Base-by-base conservation (phyloP, 2,888 invertebrate species). In the Trissoscelio sp. region DNA sequence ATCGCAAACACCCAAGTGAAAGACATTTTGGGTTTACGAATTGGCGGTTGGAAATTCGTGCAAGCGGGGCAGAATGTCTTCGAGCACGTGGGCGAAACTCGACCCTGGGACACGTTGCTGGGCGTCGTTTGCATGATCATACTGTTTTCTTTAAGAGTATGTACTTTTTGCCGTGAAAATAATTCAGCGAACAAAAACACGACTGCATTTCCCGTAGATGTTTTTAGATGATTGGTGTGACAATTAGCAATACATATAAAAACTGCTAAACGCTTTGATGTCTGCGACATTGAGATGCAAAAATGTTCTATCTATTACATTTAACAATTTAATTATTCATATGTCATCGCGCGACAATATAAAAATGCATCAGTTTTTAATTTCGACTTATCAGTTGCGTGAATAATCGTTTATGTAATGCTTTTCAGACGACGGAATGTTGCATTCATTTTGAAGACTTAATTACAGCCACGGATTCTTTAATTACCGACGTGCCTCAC, bases 1-100 rank as follows among this genome's bases (percentile, higher is more conserved):
- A 96, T 96, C 82, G 96, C 96, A 34, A 95, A 96, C 69, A 95
- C 96, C 18, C 96, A 96, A 92, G 93, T 96, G 81, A 96, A 96
- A 91, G 95, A 95, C 87, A 93, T 96, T 84, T 92, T 96, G 9
- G 96, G 96, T 0, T 92, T 96, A 24, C 93, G 92, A 84, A 94
- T 95, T 86, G 92, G 94, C 0, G 95, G 95, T 0, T 94, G 95
- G 55, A 95, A 95, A 88, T 96, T 96, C 89, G 87, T 96, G 12
- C 91, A 95, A 87, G 95, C 95, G 58, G 95, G 95, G 94, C 93
- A 93, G 78, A 94, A 94, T 22, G 93, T 96, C 83, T 94, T 95
- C 90, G 93, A 94, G 86, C 94, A 96, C 90, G 94, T 96, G 79
- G 92, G 93, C 0, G 94, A 96, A 90, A 95, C 95, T 14, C 93